Conservation (phyloP, 2,888 invertebrate genomes). For the Nezara viridula region DNA sequence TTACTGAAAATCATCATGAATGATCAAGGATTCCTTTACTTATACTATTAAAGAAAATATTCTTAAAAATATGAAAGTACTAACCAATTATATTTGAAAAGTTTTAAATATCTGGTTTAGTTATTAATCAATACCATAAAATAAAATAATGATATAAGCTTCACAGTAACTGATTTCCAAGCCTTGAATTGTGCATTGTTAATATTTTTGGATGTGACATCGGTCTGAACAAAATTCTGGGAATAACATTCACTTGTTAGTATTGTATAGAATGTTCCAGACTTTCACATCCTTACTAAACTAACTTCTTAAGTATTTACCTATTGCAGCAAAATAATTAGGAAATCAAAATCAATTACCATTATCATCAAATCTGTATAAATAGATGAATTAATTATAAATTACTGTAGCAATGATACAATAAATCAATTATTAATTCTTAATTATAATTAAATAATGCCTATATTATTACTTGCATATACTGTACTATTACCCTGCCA, state of each 20-base stretch:
- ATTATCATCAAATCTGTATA: background rate
- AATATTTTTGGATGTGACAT: background rate
- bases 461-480: constrained; percentile 6
- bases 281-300: background rate
- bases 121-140: too few relatives aligned
- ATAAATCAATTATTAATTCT: background rate
- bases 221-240: background rate
- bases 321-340: background rate
- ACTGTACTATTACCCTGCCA: background rate
- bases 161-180: too few relatives aligned
- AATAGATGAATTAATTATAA: background rate
- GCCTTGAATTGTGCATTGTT: too few relatives aligned
- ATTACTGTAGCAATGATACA: background rate
- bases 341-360: background rate
- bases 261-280: background rate
- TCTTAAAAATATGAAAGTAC: background rate
- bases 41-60: background rate
- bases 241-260: background rate
- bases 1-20: background rate
- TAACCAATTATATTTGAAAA: background rate
- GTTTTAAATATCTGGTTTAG: too few relatives aligned
- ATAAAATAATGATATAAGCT: too few relatives aligned
- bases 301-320: background rate
- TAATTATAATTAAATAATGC: background rate
- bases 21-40: background rate